phyloP scores from a whole-genome alignment of 2,888 invertebrate species.

The Hymenopus coronatus region DNA sequence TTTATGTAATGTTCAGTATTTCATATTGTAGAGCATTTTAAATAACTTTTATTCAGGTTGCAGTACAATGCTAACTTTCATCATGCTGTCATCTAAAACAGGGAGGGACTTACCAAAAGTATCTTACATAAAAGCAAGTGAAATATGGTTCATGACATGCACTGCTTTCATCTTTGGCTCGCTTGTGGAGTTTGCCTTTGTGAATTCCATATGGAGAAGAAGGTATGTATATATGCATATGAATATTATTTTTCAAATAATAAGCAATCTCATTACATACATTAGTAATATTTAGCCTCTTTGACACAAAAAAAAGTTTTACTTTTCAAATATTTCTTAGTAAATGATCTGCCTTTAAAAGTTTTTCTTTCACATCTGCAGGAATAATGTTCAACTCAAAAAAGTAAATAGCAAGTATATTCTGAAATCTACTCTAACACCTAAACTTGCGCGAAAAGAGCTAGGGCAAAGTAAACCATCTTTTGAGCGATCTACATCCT shows the following conservation, averaged over 20 bases:
- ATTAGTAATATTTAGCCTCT: neutral
- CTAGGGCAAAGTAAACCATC: slow-evolving; percentile 46
- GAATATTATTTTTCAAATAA: no score
- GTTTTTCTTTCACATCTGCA: slow-evolving; percentile 41
- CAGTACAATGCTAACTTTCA: slow-evolving; percentile 83
- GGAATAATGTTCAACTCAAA: slow-evolving; percentile 67
- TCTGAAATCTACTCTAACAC: slow-evolving; percentile 77
- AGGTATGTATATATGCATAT: slow-evolving; percentile 54
- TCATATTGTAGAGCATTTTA: neutral
- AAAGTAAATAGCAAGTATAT: slow-evolving; percentile 81
- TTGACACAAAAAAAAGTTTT: neutral
- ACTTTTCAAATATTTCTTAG: neutral
- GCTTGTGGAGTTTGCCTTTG: slow-evolving; percentile 83
- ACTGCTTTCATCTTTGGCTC: slow-evolving; percentile 82
- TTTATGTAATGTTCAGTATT: no score
- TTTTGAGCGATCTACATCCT: neutral
- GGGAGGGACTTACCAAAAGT: slow-evolving; percentile 84
- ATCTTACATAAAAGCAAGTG: slow-evolving; percentile 85
- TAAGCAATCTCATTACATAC: no score
- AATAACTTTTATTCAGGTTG: slow-evolving; percentile 57
- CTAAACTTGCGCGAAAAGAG: slow-evolving; percentile 69
- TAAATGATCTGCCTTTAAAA: slow-evolving; percentile 30
- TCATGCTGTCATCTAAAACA: slow-evolving; percentile 82
- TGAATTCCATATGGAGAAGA: slow-evolving; percentile 83
- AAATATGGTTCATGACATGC: slow-evolving; percentile 86